A percentile compares a stretch with the other conserved stretches of the same genome.
Evolutionary conservation across 2,888 invertebrate species (phyloP).

Genomic region (Pheosia gnoma): DNA sequence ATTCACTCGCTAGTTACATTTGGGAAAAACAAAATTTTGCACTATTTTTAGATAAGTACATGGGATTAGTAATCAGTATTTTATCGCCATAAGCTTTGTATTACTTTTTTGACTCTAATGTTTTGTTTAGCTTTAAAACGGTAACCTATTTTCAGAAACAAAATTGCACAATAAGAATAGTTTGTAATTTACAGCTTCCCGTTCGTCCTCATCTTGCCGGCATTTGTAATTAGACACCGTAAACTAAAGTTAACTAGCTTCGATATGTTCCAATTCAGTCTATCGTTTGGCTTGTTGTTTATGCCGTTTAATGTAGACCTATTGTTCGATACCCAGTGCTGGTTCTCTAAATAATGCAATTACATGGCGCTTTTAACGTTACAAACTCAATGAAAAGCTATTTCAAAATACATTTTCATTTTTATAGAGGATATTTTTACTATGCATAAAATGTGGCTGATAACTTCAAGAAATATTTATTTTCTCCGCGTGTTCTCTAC

Average conservation of each 20-base stretch:
- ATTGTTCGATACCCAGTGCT: too few species aligned
- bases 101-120: too few species aligned
- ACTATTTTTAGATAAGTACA: too few species aligned
- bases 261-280: background rate
- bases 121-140: too few species aligned
- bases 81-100: too few species aligned
- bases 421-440: background rate
- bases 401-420: background rate
- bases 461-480: background rate
- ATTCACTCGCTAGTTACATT: too few species aligned
- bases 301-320: too few species aligned
- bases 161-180: background rate
- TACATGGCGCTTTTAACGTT: too few species aligned
- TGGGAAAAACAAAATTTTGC: too few species aligned
- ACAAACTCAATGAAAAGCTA: background rate
- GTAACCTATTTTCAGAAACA: background rate
- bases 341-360: too few species aligned
- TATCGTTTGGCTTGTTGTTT: too few species aligned
- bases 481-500: constrained; percentile 9
- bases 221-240: constrained; percentile 2
- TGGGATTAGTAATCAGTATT: too few species aligned
- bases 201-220: background rate
- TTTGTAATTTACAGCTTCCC: background rate
- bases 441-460: background rate
- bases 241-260: constrained; percentile 1